Percentiles rank a stretch among this genome's conserved stretches.
Conservation (phyloP, 2,888 invertebrate genomes). For the Pachymerium ferrugineum region DNA sequence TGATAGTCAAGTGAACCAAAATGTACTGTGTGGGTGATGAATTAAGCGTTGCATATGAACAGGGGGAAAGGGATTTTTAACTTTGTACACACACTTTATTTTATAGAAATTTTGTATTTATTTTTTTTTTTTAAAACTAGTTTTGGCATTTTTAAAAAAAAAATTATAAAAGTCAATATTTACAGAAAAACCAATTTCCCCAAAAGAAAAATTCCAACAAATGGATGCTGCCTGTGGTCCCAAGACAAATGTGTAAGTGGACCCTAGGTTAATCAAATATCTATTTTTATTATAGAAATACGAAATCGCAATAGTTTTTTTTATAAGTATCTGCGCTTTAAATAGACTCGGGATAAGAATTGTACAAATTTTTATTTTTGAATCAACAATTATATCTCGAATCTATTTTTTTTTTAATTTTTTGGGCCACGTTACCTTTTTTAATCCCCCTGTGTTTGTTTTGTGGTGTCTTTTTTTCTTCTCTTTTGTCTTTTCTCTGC, state of each 20-base stretch:
- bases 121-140: too few species aligned
- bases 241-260: slow-evolving; percentile 35
- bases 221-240: slow-evolving; percentile 37
- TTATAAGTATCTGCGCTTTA: neutral
- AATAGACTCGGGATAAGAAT: neutral
- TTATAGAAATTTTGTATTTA: too few species aligned
- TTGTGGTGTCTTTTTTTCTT: neutral
- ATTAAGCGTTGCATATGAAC: too few species aligned
- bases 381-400: too few species aligned
- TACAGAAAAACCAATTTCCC: slow-evolving; percentile 37
- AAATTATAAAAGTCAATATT: slow-evolving; percentile 30
- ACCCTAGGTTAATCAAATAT: neutral
- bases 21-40: too few species aligned
- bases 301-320: neutral
- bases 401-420: neutral
- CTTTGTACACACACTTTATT: too few species aligned
- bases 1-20: too few species aligned
- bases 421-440: neutral
- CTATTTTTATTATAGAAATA: neutral
- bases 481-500: neutral
- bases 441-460: neutral
- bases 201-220: slow-evolving; percentile 39
- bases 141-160: neutral
- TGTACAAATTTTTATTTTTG: neutral
- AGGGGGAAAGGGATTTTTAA: too few species aligned